Base-by-base conservation (phyloP, 2,113 vertebrate genomes). In the Syngnathus typhle region DNA sequence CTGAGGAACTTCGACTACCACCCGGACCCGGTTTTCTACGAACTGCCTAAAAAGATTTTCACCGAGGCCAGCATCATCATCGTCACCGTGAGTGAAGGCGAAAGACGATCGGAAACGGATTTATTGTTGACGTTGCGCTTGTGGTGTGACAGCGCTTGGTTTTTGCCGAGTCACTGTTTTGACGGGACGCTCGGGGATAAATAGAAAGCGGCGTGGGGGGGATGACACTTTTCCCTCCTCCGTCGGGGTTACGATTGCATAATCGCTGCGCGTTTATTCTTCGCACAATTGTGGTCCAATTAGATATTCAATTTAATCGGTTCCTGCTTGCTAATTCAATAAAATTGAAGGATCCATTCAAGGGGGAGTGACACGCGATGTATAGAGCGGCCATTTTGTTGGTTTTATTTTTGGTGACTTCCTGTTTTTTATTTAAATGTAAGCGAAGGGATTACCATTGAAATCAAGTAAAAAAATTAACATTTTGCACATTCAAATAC, bases 1-100 rank as follows among this genome's bases (percentile, higher is more conserved):
- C 92, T 95, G 19, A 89, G 89, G 71, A 84, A 87, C 55, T 98
- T 98, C 13, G 84, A 90, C 39, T 99, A 98, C 49, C 88, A 95
- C 68, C 75, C 89, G 0, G 85, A 99, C 76, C 97, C 97, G 41
- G 83, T 65, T 52, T 98, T 99, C 74, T 80, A 92, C 11, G 0
- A 63, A 0, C 18, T 89, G 43, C 15, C 6, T 0, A 88, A 88
- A 69, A 90, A 74, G 23, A 43, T 84, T 78, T 89, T 91, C 83
- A 88, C 77, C 0, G 82, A 89, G 63, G 59, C 70, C 78, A 83
- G 84, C 88, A 85, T 89, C 80, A 91, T 92, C 74, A 88, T 83
- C 4, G 84, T 92, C 68, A 82, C 75, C 15, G 92, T 90, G 78
- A 89, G 85, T 77, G 7, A 39, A 18, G 2, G 21, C 59, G 38